phyloP scores from a whole-genome alignment of 2,113 vertebrate species.

The Alethe diademata region DNA sequence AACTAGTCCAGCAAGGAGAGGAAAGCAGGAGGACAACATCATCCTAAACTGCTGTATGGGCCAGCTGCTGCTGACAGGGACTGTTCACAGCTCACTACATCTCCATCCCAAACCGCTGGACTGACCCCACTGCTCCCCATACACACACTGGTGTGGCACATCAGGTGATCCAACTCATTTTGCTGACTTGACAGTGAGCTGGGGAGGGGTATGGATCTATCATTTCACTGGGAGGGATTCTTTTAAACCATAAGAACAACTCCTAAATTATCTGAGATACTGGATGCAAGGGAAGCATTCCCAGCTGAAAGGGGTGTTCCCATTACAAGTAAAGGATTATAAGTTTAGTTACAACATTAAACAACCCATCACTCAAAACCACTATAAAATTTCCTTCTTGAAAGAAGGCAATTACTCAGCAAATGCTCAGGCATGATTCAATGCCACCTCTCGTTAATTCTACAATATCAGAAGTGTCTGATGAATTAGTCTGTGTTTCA shows the following conservation, averaged over 20 bases:
- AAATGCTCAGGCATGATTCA: conserved; percentile 9
- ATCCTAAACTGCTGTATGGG: not conserved
- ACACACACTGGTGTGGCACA: not conserved
- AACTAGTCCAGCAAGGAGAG: not conserved
- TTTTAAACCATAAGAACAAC: not conserved
- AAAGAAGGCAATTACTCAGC: conserved; percentile 22
- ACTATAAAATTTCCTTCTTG: not conserved
- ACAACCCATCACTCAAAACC: conserved; percentile 1
- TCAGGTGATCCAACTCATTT: not conserved
- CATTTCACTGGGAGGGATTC: not conserved
- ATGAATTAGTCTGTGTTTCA: conserved; percentile 20
- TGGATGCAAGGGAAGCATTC: not conserved
- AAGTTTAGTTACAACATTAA: conserved; percentile 10
- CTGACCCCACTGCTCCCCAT: not conserved
- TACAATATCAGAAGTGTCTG: not conserved
- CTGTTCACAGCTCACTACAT: not conserved
- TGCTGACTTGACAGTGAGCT: not conserved
- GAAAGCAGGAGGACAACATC: not conserved
- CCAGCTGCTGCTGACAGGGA: not conserved
- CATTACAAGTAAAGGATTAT: not conserved
- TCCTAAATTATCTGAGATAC: not conserved
- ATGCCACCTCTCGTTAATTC: conserved; percentile 14
- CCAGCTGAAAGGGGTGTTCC: not conserved
- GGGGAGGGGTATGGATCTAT: too few species aligned
- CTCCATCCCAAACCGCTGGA: not conserved